Base-by-base conservation (phyloP, 2,888 invertebrate genomes). In the Eupithecia inturbata region DNA sequence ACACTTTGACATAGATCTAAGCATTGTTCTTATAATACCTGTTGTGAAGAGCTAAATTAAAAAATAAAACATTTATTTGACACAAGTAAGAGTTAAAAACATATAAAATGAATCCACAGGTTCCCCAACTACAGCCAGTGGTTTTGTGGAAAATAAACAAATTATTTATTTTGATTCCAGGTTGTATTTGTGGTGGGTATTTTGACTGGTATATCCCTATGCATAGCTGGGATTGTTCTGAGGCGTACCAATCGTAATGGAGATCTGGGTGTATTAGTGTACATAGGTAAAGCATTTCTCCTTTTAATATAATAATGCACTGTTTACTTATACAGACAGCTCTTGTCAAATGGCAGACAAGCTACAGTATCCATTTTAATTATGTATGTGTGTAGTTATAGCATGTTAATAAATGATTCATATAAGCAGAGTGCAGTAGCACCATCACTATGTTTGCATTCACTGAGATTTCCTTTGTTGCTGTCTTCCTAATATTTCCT, bases 171-270 rank as follows among this genome's bases (percentile, higher is more conserved):
- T 78, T 75, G 0, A 45, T 92, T 94, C 74, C 91, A 96, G 96
- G 95, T 96, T 79, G 95, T 96, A 83, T 96, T 96, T 91, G 95
- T 96, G 72, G 95, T 96, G 83, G 96, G 96, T 66, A 95, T 96
- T 82, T 88, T 96, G 79, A 96, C 96, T 64, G 96, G 96, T 72
- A 95, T 96, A 78, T 96, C 96, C 57, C 88, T 96, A 78, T 95
- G 96, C 79, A 96, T 96, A 81, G 96, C 96, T 75, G 96, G 96
- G 41, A 95, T 95, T 81, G 96, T 96, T 19, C 85, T 96, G 75
- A 91, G 96, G 78, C 95, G 95, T 79, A 96, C 95, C 76, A 95
- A 94, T 82, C 95, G 95, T n/a, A 95, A 96, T 82, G 95, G 96
- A 72, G 96, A 96, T 85, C 92, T 96, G 33, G 95, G 96, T 81